A percentile compares a stretch with the other conserved stretches of the same genome.
Evolutionary conservation across 2,888 invertebrate genomes (phyloP).

Genomic region (Agrilus cyanescens): DNA sequence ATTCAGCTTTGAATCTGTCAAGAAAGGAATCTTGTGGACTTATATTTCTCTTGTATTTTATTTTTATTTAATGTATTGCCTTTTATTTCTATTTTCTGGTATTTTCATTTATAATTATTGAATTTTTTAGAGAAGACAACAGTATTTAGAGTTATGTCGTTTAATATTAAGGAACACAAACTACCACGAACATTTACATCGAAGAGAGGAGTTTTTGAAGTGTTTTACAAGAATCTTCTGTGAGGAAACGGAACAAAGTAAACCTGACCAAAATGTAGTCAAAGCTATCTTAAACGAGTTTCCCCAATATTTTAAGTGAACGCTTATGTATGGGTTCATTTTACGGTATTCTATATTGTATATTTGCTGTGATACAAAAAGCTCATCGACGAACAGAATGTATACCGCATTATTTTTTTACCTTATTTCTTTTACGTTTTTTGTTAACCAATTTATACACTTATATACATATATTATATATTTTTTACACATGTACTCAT

Average conservation of each 20-base stretch:
- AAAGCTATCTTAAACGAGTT: conserved; percentile 76
- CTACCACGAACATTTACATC: conserved; percentile 68
- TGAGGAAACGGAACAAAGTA: conserved; percentile 65
- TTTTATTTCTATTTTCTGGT: conserved; percentile 6
- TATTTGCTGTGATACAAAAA: background rate
- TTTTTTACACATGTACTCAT: no score
- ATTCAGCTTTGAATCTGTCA: no score
- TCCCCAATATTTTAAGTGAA: conserved; percentile 58
- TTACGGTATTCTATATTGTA: background rate
- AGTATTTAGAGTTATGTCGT: conserved; percentile 68
- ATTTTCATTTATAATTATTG: no score
- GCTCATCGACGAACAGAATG: conserved; percentile 1
- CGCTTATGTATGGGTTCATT: conserved; percentile 3
- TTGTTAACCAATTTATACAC: background rate
- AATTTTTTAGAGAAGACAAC: conserved; percentile 51
- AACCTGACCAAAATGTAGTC: conserved; percentile 64
- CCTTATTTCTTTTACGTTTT: conserved; percentile 3
- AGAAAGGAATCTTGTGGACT: no score
- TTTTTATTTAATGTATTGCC: conserved; percentile 10
- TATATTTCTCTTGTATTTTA: no score
- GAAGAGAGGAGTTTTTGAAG: conserved; percentile 68
- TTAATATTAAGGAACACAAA: conserved; percentile 72
- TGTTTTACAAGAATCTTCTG: conserved; percentile 80
- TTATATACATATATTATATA: no score
- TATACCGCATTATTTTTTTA: conserved; percentile 5